Base-by-base conservation (phyloP, 2,113 vertebrate genomes). In the Otus sunia region DNA sequence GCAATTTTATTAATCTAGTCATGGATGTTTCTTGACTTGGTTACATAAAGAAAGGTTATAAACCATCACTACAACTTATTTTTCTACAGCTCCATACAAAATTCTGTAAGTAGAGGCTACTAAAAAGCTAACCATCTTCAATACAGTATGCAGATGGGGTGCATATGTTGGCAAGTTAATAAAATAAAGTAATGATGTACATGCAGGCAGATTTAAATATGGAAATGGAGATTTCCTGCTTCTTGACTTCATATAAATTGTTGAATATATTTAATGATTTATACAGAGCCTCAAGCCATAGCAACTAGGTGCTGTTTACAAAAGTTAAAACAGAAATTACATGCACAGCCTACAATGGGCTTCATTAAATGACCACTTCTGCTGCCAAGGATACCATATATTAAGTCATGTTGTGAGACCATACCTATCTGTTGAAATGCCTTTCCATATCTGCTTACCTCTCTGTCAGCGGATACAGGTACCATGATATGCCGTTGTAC, bases 41-140 rank as follows among this genome's bases (percentile, higher is more conserved):
- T 93, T 97, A 82, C 93, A 96, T 95, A 86, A 95, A 95, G 73
- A 96, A 97, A 88, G 21, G 66, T 95, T 97, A 67, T 53, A 97
- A 76, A 12, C 78, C 50, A 52, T 93, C 50, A 64, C 11, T 89
- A 41, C 60, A 92, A 95, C 91, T 94, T 95, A 92, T 94, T 94
- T 95, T 96, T 89, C 56, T 96, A 58, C 36, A 60, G 60, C 72
- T 90, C 56, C 59, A 72, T 83, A 76, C 47, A 86, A 90, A 96
- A 83, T 94, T 92, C 75, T 93, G 0, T 75, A 88, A 94, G 76
- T 92, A 86, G 53, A 55, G 55, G 37, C 34, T 86, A 90, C 67
- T 68, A 82, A 94, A 74, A 68, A 73, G 26, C 34, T 39, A 91
- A 23, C 62, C 69, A 7, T 92, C 79, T 18, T 92, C 58, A 77